Evolutionary conservation across 2,113 vertebrate species (phyloP).

Genomic region (Oxyura jamaicensis): DNA sequence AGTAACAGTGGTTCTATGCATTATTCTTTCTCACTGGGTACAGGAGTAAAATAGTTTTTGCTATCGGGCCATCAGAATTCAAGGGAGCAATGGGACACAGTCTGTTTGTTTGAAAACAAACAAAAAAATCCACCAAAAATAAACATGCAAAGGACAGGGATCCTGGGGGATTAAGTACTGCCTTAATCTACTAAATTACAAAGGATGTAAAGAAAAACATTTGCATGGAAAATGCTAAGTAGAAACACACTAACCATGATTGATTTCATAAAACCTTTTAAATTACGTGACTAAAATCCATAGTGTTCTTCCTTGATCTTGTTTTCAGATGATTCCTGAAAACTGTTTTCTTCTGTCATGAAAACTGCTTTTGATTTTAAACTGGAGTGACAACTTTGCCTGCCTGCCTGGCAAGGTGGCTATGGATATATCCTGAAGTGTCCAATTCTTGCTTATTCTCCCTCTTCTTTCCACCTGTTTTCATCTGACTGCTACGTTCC

Average conservation of each 20-base stretch:
- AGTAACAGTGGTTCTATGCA: background rate
- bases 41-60: background rate
- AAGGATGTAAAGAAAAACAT: background rate
- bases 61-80: background rate
- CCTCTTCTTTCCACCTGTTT: background rate
- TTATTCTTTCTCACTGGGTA: background rate
- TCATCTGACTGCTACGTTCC: background rate
- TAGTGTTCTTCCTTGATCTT: background rate
- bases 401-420: background rate
- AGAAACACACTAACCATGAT: background rate
- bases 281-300: background rate
- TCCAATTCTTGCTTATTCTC: background rate
- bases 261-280: background rate
- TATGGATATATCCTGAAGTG: background rate
- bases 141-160: background rate
- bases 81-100: background rate
- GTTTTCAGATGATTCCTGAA: background rate
- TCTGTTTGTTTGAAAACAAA: background rate
- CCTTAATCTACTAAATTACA: background rate
- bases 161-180: background rate
- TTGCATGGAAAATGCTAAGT: background rate
- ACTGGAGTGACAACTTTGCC: background rate
- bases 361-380: background rate
- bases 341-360: background rate
- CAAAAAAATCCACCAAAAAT: background rate